Conservation (phyloP, 23 tunicate genomes). For the Styela plicata region DNA sequence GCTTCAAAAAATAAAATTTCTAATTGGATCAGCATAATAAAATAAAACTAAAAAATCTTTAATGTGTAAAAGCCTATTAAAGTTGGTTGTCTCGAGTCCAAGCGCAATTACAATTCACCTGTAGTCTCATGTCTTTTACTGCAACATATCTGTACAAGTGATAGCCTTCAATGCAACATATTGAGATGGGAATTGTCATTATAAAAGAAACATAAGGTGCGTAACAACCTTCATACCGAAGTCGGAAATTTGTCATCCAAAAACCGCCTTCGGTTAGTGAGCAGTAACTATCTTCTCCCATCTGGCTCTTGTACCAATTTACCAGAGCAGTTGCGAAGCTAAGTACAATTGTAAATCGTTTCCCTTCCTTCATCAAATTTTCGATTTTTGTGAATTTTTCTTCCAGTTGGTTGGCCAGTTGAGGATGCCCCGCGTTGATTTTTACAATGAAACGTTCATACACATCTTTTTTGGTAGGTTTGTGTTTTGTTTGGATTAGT, state of each 20-base stretch:
- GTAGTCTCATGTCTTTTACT: neutral
- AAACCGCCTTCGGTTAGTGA: neutral
- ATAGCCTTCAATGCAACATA: neutral
- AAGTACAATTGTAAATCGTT: neutral
- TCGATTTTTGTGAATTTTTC: neutral
- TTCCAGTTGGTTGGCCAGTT: neutral
- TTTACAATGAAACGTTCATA: neutral
- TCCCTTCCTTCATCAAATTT: neutral
- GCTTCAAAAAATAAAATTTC: too few species aligned
- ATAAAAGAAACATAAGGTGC: neutral
- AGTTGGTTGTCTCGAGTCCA: too few species aligned
- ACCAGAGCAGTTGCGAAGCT: neutral
- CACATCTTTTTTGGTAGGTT: neutral
- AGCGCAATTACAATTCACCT: neutral
- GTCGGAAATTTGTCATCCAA: neutral
- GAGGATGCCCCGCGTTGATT: neutral
- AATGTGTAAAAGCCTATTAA: too few species aligned
- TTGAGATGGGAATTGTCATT: neutral
- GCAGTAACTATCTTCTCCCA: neutral
- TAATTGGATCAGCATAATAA: too few species aligned
- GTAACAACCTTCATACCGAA: neutral
- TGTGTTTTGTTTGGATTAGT: neutral
- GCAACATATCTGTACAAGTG: neutral
- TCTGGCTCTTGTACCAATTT: neutral
- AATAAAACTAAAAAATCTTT: too few species aligned